phyloP scores from a whole-genome alignment of 2,888 invertebrate genomes.

The Cryptocephalus moraei region DNA sequence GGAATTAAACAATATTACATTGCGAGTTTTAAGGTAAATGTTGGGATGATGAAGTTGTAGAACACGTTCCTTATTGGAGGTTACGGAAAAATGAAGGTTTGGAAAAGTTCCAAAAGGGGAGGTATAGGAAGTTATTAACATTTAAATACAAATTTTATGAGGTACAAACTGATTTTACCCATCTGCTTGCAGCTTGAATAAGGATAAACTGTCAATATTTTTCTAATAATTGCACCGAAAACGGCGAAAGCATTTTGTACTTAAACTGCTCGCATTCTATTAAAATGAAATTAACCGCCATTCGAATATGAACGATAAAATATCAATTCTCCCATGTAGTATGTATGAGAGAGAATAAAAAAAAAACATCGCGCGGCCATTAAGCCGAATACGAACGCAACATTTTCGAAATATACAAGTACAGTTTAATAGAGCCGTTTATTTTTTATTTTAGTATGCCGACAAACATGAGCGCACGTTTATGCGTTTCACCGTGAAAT shows the following conservation, averaged over 20 bases:
- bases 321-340: slow-evolving; percentile 13
- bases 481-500: slow-evolving; percentile 30
- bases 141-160: too few relatives aligned
- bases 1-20: too few relatives aligned
- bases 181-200: too few relatives aligned
- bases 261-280: slow-evolving; percentile 6
- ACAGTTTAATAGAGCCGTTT: slow-evolving; percentile 37
- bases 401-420: slow-evolving; percentile 25
- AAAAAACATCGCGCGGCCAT: slow-evolving; percentile 6
- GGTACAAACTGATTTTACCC: too few relatives aligned
- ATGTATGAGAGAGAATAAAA: slow-evolving; percentile 5
- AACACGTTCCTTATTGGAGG: too few relatives aligned
- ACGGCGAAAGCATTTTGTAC: not conserved
- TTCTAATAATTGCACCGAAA: slow-evolving; percentile 4
- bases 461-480: slow-evolving; percentile 30
- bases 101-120: too few relatives aligned
- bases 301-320: slow-evolving; percentile 16
- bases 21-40: too few relatives aligned
- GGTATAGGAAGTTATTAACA: too few relatives aligned
- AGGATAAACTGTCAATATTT: not conserved
- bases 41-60: too few relatives aligned
- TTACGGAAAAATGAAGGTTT: too few relatives aligned
- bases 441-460: slow-evolving; percentile 35
- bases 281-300: slow-evolving; percentile 10
- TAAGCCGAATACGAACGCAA: slow-evolving; percentile 15